Base-by-base conservation (phyloP, 2,888 invertebrate genomes). In the Thyatira batis region DNA sequence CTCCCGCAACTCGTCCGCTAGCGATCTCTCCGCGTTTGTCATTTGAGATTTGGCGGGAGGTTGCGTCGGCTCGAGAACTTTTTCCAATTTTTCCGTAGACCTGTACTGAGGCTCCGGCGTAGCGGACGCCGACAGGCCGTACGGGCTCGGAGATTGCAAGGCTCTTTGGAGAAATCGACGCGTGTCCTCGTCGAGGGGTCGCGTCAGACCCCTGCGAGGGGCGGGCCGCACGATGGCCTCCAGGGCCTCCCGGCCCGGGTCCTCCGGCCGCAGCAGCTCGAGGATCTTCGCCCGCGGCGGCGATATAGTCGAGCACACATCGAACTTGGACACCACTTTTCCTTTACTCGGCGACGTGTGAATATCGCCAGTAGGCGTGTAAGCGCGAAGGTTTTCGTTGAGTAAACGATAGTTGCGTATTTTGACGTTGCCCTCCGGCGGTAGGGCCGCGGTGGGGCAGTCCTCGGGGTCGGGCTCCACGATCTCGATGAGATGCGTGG, bases 221-320 rank as follows among this genome's bases (percentile, higher is more conserved):
- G 82, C 76, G 0, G 92, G 88, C 55, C 85, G 72, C 45, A 92
- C 89, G 54, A 92, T 91, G 13, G 87, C 91, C 63, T 88, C 89
- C 46, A 92, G 74, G 23, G 86, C 81, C 8, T 88, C 89, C 2
- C 84, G 76, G 0, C 87, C 91, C 0, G 88, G 86, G 51, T 90
- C 89, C 45, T 83, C 87, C 0, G 89, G 87, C 21, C 87, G 72
- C 45, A 92, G 76, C 27, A 92, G 78, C 60, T 87, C 86, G 28
- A 92, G 76, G 53, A 92, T 89, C 60, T 76, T 82, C 9, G 85
- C 78, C 21, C 92, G 78, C 10, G 89, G 84, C 0, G 91, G 87
- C 1, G 88, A 83, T 39, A 89, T 77, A 2, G 75, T 72, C 11
- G 83, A 64, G 58, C 79, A 80, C 53, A 85, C 74, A 53, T 92